Evolutionary conservation across 1,140 invertebrate genomes (phyloP).

Genomic region (Propsilocerus akamusi): DNA sequence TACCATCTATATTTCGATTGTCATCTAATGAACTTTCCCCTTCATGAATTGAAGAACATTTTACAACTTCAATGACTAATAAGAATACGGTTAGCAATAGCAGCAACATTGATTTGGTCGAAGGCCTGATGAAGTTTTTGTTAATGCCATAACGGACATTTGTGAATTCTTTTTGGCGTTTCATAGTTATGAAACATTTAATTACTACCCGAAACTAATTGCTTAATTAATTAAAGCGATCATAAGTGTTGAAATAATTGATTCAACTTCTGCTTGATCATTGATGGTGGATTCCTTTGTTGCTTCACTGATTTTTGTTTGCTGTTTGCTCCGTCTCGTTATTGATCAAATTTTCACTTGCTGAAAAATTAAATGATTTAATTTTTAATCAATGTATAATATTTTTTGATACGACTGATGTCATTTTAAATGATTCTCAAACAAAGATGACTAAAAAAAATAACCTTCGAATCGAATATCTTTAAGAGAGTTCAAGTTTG

Average conservation of each 20-base stretch:
- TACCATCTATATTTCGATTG: neutral
- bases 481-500: too few species aligned
- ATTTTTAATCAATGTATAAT: neutral
- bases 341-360: constrained; percentile 1
- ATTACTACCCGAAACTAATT: neutral
- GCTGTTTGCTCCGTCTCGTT: neutral
- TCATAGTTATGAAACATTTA: constrained; percentile 2
- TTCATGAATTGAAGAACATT: neutral
- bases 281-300: neutral
- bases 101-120: too few species aligned
- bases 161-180: neutral
- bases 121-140: neutral
- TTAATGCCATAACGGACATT: constrained; percentile 1
- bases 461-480: too few species aligned
- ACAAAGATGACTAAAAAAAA: neutral
- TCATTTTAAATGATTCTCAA: neutral
- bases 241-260: neutral
- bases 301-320: neutral
- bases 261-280: neutral
- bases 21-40: neutral
- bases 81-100: neutral
- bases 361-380: neutral
- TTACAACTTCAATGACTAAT: neutral
- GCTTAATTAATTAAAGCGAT: constrained; percentile 1
- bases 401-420: neutral